These are phyloP conservation scores for Macrotus californicus DNA, from an alignment of 2,113 vertebrate species.

Conservation along the genomic window DNA sequence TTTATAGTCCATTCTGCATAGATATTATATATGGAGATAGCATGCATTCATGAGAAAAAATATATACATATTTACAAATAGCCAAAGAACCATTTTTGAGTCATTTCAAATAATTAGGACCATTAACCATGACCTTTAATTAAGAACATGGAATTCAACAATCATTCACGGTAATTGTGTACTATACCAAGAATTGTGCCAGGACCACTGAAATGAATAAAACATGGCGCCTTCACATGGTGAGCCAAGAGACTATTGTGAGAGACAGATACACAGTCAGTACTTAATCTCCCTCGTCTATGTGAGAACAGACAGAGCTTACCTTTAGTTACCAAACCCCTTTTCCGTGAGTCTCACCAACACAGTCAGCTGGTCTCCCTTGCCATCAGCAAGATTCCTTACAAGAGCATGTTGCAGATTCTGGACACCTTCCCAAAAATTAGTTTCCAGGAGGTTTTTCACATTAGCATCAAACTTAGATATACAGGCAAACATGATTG, in stretches of 20 bases:
- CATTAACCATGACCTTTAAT: slow-evolving; percentile 8
- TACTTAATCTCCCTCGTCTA: background rate
- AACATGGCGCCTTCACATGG: background rate
- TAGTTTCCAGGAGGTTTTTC: background rate
- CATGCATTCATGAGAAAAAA: background rate
- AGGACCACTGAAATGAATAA: background rate
- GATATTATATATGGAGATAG: background rate
- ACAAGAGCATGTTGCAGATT: background rate
- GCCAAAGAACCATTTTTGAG: background rate
- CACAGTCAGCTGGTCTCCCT: background rate
- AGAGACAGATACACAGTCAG: background rate
- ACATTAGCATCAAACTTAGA: background rate
- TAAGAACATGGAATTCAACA: background rate
- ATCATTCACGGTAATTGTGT: background rate
- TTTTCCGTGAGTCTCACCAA: background rate
- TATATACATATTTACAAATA: background rate
- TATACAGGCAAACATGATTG: background rate
- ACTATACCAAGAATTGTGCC: background rate
- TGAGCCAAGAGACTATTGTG: background rate
- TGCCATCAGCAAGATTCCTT: background rate
- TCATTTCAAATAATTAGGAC: background rate
- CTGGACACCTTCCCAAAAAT: background rate
- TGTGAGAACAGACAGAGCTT: background rate
- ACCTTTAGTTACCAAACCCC: background rate
- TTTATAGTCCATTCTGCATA: background rate